Evolutionary conservation across 1,140 invertebrate species (phyloP).

Genomic region (Babylonia areolata): DNA sequence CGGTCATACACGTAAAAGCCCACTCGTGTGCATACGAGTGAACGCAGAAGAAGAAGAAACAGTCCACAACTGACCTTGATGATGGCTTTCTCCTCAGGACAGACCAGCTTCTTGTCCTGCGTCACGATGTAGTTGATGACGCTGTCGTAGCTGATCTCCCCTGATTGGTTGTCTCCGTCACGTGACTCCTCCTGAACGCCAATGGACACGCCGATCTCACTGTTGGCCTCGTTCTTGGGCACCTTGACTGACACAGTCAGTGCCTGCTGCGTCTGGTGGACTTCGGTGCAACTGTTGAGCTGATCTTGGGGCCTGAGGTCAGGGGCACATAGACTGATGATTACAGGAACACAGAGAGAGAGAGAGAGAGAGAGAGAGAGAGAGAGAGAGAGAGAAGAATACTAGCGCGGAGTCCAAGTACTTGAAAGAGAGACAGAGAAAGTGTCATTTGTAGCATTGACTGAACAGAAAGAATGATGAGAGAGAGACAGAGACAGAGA

Average conservation of each 20-base stretch:
- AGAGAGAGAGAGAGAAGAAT: conserved; percentile 1
- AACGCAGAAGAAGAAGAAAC: too few species aligned
- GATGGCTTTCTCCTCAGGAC: not conserved
- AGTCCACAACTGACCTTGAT: not conserved
- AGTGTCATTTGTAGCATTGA: too few species aligned
- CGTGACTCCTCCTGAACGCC: not conserved
- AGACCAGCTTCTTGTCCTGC: not conserved
- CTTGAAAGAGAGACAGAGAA: too few species aligned
- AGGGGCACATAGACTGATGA: not conserved
- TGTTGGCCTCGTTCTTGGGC: not conserved
- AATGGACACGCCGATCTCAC: not conserved
- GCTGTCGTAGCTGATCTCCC: not conserved
- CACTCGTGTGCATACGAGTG: too few species aligned
- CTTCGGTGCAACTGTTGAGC: not conserved
- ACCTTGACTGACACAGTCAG: not conserved
- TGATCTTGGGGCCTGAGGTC: not conserved
- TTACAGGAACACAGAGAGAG: not conserved
- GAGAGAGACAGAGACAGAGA: not conserved
- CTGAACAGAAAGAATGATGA: too few species aligned
- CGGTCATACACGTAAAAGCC: too few species aligned
- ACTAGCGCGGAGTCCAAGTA: too few species aligned
- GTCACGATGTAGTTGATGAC: conserved; percentile 24
- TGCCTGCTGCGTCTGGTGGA: not conserved
- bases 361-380: not conserved
- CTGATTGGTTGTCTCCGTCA: not conserved